Base-by-base conservation (phyloP, 2,888 invertebrate genomes). In the Linyphia triangularis region DNA sequence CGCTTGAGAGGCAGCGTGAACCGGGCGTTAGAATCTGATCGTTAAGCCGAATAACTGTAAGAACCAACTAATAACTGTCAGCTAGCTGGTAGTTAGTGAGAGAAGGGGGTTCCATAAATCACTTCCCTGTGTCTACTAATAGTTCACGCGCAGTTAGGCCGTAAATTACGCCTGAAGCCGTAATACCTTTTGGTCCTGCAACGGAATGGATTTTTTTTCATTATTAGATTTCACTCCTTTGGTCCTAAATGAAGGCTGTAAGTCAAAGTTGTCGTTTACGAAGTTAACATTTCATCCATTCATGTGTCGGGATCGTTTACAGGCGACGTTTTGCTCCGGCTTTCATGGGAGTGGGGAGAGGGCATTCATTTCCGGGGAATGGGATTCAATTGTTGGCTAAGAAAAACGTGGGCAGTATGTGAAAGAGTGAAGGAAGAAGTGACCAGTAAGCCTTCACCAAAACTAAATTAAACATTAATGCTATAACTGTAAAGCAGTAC, bases 151-250 rank as follows among this genome's bases (percentile, higher is more conserved):
- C 82, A 82, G 82, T 82, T 82, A 72, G 63, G 72, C 40, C 82
- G 72, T 82, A 82, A 82, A 82, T 82, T 82, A 82, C 82, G 82
- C 82, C 82, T 82, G 82, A 82, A 82, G 72, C 82, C 72, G 37
- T 82, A 82, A 82, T 82, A 82, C 72, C 40, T 82, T 59, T 61
- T 40, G 19, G 22, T 24, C 33, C 61, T 61, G 61, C 28, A 9
- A 69, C 69, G 22, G 10, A 26, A 51, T 26, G n/a, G 10, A 37
- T 37, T 24, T 37, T 40, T 51, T 28, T 28, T 59, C 16, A 30
- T 40, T 51, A 51, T 51, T 51, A 51, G 51, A 51, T 51, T 51
- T 51, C 51, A 51, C 16, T 16, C 51, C 13, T n/a, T n/a, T 5
- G 16, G 5, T n/a, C 51, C 51, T 10, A 51, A 16, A 51, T 51